Evolutionary conservation across 2,113 vertebrate species (phyloP).

Genomic region (Marmota monax): DNA sequence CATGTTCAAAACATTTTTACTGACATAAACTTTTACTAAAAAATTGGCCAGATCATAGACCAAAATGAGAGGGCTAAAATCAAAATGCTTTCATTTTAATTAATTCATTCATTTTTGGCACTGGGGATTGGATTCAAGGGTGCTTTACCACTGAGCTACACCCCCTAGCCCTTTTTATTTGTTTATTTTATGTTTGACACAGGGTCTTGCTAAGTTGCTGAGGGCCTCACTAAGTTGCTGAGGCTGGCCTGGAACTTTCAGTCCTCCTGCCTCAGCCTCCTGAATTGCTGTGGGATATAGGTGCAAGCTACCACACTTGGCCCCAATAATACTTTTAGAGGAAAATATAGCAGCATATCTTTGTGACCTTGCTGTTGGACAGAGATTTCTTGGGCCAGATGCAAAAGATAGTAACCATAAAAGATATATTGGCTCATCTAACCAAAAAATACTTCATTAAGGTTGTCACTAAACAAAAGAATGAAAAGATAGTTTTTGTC

Average conservation of each 20-base stretch:
- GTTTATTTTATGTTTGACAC: too few relatives aligned
- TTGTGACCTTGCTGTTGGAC: background rate
- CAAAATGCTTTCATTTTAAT: background rate
- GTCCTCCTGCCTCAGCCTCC: too few relatives aligned
- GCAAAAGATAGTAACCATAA: constrained; percentile 54
- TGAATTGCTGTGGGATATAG: too few relatives aligned
- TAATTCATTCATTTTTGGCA: too few relatives aligned
- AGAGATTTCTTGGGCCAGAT: constrained; percentile 34
- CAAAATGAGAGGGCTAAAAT: constrained; percentile 44
- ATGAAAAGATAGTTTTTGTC: background rate
- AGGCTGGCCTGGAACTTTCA: too few relatives aligned
- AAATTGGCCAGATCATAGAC: background rate
- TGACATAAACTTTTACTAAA: constrained; percentile 34
- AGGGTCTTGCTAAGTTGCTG: too few relatives aligned
- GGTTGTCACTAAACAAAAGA: background rate
- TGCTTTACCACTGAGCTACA: too few relatives aligned
- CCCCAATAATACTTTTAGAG: constrained; percentile 3
- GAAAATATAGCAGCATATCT: constrained; percentile 5
- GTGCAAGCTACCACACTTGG: too few relatives aligned
- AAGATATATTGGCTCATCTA: background rate
- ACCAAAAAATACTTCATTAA: constrained; percentile 27
- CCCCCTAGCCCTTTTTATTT: too few relatives aligned
- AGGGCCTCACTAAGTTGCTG: too few relatives aligned
- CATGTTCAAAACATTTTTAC: constrained; percentile 53
- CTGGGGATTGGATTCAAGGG: too few relatives aligned